Percentiles rank a stretch among this genome's conserved stretches.
Conservation (phyloP, 2,113 vertebrate genomes). For the Serinus canaria region DNA sequence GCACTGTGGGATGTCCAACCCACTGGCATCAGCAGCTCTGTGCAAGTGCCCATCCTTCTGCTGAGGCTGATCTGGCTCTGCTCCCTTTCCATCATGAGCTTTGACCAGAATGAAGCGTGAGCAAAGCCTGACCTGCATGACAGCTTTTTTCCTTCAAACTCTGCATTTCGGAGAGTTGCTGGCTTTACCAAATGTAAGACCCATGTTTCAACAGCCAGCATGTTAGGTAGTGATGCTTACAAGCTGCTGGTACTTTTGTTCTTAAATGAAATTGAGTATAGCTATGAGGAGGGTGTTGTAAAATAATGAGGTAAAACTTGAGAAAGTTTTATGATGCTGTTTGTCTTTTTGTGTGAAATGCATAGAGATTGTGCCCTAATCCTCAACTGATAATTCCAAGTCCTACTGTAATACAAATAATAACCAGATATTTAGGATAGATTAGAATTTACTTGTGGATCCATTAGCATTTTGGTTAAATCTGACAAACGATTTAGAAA, state of each 20-base stretch:
- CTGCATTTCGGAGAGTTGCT: background rate
- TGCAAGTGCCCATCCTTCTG: background rate
- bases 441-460: constrained; percentile 53
- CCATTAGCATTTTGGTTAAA: constrained; percentile 61
- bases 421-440: constrained; percentile 33
- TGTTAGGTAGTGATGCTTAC: background rate
- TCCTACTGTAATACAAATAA: constrained; percentile 35
- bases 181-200: background rate
- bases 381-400: background rate
- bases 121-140: background rate
- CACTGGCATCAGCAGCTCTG: background rate
- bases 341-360: background rate
- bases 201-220: background rate
- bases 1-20: background rate
- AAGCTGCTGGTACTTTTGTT: background rate
- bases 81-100: background rate
- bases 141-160: background rate
- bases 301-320: constrained; percentile 25
- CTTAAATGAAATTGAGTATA: background rate
- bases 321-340: background rate
- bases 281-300: background rate
- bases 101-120: background rate
- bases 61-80: background rate
- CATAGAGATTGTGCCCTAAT: background rate
- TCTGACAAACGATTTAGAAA: constrained; percentile 40